Evolutionary conservation across 2,888 invertebrate genomes (phyloP), one percentile per base, ranked within the genome.

Genomic region (Euclidia mi): DNA sequence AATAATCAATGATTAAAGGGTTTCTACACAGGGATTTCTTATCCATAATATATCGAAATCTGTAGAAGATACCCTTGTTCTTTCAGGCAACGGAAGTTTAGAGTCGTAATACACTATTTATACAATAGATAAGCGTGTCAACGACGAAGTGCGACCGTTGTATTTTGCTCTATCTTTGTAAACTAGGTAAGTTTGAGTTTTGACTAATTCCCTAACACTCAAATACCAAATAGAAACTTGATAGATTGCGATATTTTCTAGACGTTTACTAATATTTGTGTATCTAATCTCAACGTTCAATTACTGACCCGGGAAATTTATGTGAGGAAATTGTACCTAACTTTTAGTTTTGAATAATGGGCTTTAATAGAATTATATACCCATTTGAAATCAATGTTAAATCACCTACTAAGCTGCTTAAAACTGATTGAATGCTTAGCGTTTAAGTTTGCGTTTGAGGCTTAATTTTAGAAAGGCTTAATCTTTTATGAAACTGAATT

Each of bases 1-100:
- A 88, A 88, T 87, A 87, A n/a, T n/a, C 81, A 84, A 79, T 81
- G 76, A 64, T 67, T 67, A 66, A 77, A 67, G 66, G 70, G 65
- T 40, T 66, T 44, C 42, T 59, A 64, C 43, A 32, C 20, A 59
- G 57, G 61, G 76, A 77, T 77, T 79, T 74, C 76, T 78, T 71
- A 79, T 78, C 69, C 69, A 76, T 78, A 78, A 60, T 62, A 28
- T 66, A 62, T 55, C 42, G 37, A 29, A 56, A 64, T 59, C 41
- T 48, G 42, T 56, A 63, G 56, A 69, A 63, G 20, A 59, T 61
- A 75, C 75, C 74, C 74, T 72, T 59, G 69, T 71, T 67, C 50
- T 45, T 56, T 53, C 35, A 69, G 52, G 68, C 59, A 65, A 65
- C 63, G 57, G 56, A 64, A 72, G 58, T 77, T 76, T 52, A 67